A percentile compares a stretch with the other conserved stretches of the same genome.
Conservation (phyloP, 2,797 vertebrate species). For the Pantherophis alleghaniensis region DNA sequence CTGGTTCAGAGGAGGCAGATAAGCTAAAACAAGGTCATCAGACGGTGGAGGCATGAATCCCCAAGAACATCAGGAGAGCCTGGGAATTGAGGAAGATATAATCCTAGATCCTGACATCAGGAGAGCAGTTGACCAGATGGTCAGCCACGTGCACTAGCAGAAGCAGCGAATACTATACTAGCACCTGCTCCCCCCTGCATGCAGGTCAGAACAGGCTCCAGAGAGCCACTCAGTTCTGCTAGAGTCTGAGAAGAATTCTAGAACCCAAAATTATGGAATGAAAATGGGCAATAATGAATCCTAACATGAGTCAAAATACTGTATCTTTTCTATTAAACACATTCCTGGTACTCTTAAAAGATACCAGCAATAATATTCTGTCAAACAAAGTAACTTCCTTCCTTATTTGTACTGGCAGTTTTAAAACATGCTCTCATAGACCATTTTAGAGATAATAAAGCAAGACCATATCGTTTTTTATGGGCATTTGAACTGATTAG, state of each 20-base stretch:
- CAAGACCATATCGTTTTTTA: neutral
- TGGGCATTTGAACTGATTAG: neutral
- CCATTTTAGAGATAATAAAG: neutral
- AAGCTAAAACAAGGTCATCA: neutral
- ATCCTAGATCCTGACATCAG: neutral
- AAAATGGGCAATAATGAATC: neutral
- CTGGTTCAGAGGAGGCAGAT: neutral
- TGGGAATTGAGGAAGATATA: neutral
- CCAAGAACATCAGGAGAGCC: neutral
- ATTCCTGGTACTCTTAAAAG: neutral
- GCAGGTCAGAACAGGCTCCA: neutral
- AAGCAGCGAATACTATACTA: neutral
- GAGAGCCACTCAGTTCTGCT: neutral
- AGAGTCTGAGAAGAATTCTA: neutral
- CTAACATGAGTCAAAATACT: neutral
- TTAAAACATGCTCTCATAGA: neutral
- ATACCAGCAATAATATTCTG: neutral
- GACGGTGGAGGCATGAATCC: neutral
- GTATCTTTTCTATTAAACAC: neutral
- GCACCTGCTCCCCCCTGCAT: neutral
- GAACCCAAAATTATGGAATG: neutral
- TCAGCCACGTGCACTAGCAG: neutral
- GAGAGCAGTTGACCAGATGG: neutral
- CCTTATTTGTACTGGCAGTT: neutral
- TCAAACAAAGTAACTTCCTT: neutral